Base-by-base conservation (phyloP, 1,140 invertebrate species). In the Tetranychus urticae region DNA sequence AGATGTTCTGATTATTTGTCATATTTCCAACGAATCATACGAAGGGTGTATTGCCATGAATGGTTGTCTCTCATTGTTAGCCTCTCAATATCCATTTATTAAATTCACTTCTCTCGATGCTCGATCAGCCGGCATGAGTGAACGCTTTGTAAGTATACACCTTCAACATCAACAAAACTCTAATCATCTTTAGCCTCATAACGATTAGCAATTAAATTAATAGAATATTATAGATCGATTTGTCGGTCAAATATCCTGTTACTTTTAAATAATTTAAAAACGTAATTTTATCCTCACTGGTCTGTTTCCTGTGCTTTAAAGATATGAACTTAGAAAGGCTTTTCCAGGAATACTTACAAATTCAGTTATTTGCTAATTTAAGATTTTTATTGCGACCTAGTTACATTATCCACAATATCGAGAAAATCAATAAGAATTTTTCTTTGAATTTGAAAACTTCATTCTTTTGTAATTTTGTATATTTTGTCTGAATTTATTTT, bases 41-140 rank as follows among this genome's bases (percentile, higher is more conserved):
- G 64, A 75, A 57, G 83, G 84, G 14, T 96, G 91, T 75, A 74
- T 80, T 56, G 79, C 80, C 3, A 88, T 96, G 82, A 88, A 92
- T 73, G 81, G 81, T 2, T 89, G 86, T 70, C 72, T 97, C 45
- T 77, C 79, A 56, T 78, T 80, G 61, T 71, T 97, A 31, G 83
- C 86, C 31, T 69, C 78, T 64, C 81, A 90, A 61, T 91, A 93
- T 76, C 79, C 81, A n/a, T 76, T 79, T 62, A 81, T 90, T 0
- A 96, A 96, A 72, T 96, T 96, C 73, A 93, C 88, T 75, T 81
- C 82, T 68, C 82, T 96, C 65, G 77, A 80, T 67, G 85, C 81
- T 1, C 76, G 76, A 42, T 69, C 73, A 60, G 78, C 78, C 48
- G 77, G 73, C 61, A 78, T 94, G 66, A 92, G 86, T 69, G 75